Percentiles rank a stretch among this genome's conserved stretches.
Conservation (phyloP, 2,797 vertebrate species). For the Eulemur albifrons region DNA sequence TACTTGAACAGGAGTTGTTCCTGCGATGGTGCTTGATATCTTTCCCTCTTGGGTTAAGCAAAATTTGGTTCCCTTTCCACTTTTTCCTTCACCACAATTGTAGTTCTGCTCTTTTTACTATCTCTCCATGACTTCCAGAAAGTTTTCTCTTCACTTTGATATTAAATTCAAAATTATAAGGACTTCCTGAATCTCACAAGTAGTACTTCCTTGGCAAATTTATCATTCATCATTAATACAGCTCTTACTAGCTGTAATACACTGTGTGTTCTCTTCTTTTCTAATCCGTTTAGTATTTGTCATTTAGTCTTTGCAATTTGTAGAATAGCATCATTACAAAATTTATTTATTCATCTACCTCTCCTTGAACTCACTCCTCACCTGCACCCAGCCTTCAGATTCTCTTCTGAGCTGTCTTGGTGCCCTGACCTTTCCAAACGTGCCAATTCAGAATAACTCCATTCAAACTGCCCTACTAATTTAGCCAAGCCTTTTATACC, state of each 20-base stretch:
- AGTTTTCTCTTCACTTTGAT: neutral
- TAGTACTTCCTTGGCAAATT: neutral
- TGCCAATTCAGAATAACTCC: neutral
- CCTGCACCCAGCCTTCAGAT: neutral
- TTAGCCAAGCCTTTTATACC: neutral
- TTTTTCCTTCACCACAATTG: neutral
- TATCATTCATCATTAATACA: neutral
- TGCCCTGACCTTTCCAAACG: neutral
- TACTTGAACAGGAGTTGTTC: neutral
- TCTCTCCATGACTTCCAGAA: neutral
- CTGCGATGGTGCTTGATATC: neutral
- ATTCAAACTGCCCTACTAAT: neutral
- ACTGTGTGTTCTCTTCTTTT: neutral
- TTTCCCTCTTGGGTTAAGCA: neutral
- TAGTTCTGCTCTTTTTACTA: neutral
- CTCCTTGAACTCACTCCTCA: neutral
- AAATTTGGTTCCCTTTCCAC: neutral
- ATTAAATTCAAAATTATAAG: neutral
- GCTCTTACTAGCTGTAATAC: neutral
- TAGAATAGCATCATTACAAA: neutral
- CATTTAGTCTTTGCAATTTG: neutral
- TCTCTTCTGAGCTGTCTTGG: neutral
- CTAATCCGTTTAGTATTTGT: neutral
- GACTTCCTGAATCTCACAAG: neutral
- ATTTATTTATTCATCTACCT: neutral